Evolutionary conservation across 2,113 vertebrate species (phyloP).

Genomic region (Gallinago jamesoni): DNA sequence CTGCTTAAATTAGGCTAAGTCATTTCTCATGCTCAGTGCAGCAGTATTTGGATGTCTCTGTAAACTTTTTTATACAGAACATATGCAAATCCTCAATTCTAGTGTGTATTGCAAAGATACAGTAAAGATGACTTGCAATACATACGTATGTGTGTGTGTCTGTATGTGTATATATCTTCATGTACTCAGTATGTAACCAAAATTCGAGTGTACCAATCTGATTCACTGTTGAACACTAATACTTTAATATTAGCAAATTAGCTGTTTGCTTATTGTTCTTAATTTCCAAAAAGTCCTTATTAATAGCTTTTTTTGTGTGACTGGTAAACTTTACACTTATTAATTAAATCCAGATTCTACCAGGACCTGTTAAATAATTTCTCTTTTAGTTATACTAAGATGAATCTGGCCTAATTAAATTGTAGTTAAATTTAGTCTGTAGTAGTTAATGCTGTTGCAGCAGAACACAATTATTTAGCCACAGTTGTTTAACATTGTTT

Average conservation of each 20-base stretch:
- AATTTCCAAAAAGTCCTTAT: background rate
- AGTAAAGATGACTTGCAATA: background rate
- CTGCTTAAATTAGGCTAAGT: background rate
- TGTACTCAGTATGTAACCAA: background rate
- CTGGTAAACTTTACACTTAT: background rate
- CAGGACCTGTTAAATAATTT: slow-evolving; percentile 42
- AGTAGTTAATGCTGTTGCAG: slow-evolving; percentile 22
- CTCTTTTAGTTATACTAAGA: background rate
- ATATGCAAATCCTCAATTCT: background rate
- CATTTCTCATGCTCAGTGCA: background rate
- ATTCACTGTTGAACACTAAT: background rate
- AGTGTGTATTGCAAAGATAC: background rate
- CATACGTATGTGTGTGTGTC: background rate
- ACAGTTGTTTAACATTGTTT: background rate
- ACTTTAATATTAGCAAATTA: background rate
- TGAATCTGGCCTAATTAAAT: slow-evolving; percentile 36
- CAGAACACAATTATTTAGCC: slow-evolving; percentile 3
- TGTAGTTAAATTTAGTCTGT: slow-evolving; percentile 27
- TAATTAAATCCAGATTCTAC: slow-evolving; percentile 30
- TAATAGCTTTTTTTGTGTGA: background rate
- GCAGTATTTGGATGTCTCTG: background rate
- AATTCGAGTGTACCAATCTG: background rate
- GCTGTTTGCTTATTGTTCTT: background rate
- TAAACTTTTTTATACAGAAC: background rate
- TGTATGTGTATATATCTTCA: background rate